A percentile compares a stretch with the other conserved stretches of the same genome.
Conservation (phyloP, 2,888 invertebrate species). For the Stramonita haemastoma region DNA sequence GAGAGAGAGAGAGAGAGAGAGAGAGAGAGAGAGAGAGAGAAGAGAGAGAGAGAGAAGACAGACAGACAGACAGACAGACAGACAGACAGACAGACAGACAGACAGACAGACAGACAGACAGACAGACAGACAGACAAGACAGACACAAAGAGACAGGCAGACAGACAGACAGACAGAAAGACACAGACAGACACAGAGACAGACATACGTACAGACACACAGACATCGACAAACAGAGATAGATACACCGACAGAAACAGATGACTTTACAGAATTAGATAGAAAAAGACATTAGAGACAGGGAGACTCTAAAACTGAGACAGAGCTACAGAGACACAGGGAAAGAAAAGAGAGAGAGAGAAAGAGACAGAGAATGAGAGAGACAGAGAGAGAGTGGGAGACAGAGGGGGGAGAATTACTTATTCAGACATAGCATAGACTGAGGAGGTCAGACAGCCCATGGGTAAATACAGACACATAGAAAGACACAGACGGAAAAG, state of each 20-base stretch:
- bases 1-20: no score
- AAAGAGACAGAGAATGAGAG: neutral
- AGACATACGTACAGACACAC: no score
- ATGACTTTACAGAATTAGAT: neutral
- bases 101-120: neutral
- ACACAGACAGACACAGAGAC: neutral
- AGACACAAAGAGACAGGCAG: neutral
- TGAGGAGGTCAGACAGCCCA: no score
- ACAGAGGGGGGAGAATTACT: neutral
- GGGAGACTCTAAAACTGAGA: no score
- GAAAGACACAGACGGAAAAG: no score
- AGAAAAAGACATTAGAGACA: neutral
- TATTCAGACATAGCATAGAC: no score
- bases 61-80: no score
- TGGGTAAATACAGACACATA: no score
- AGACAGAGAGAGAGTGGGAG: slow-evolving; percentile 3
- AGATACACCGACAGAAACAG: neutral
- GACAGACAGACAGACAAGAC: slow-evolving; percentile 1
- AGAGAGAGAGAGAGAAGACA: no score
- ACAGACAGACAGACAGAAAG: neutral
- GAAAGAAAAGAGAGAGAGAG: neutral
- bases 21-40: no score
- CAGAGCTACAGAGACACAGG: neutral
- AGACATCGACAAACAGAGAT: neutral
- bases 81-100: neutral